Base-by-base conservation (phyloP, 1,140 invertebrate species). In the Drosophila melanica region DNA sequence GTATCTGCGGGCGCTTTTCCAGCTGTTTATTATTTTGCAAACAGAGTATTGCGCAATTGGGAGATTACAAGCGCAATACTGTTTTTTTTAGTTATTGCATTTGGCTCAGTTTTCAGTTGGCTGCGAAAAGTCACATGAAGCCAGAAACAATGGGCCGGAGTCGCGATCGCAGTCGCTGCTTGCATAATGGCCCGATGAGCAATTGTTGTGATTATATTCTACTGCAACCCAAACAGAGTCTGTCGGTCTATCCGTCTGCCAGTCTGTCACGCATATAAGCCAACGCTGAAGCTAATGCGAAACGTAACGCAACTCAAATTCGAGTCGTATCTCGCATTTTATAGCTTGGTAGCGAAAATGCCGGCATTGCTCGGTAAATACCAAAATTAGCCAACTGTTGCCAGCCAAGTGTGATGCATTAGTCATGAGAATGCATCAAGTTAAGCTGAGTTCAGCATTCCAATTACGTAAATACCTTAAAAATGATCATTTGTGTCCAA, bases 101-200 rank as follows among this genome's bases (percentile, higher is more conserved):
- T 77, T 75, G 77, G 42, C 77, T 68, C 60, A 62, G 54, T 78
- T 75, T 65, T 27, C 62, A 60, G 78, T 47, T 59, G 79, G 75
- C 81, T 85, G 81, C 80, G 81, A 85, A 81, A 86, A 86, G 73
- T 85, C 81, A 86, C 81, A 85, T 80, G 77, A 62, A 62, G 58
- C 42, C 53, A 18, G 41, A 74, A 85, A 85, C 81, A 85, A 85
- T 85, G 74, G 69, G 53, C 10, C 18, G 45, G 5, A 27, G 27
- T 27, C 27, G 27, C 27, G 27, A 27, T 5, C 27, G 23, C 23
- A 27, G 23, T 65, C 66, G 63, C 67, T 69, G 35, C 42, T 69
- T 84, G 70, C 81, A 84, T 77, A 85, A 85, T 65, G 74, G 5
- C 27, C 27, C 27, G 27, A 27, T 27, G 27, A 27, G 27, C 81